These are phyloP conservation scores for Agrochola macilenta DNA, from an alignment of 2,888 invertebrate genomes.

Conservation along the genomic window DNA sequence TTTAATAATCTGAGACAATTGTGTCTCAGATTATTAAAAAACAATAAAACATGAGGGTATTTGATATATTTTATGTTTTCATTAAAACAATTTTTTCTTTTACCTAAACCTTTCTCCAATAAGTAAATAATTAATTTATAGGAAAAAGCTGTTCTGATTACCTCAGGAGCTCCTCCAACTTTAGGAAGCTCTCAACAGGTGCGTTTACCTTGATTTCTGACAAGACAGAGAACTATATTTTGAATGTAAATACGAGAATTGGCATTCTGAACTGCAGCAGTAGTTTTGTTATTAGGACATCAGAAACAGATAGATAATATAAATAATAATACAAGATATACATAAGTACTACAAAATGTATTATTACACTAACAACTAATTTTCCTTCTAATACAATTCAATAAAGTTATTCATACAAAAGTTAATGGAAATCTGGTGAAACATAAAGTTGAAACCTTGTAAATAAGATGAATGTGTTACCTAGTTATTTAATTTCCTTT, in stretches of 20 bases:
- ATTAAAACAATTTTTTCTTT: neutral
- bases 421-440: neutral
- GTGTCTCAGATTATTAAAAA: too few relatives aligned
- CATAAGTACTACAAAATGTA: neutral
- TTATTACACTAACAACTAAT: neutral
- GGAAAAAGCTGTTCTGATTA: neutral
- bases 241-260: neutral
- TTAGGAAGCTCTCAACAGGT: conserved; percentile 4
- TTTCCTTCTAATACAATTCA: neutral
- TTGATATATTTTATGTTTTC: neutral
- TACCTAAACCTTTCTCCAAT: neutral
- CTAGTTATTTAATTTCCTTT: neutral
- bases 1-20: neutral
- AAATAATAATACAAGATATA: too few relatives aligned
- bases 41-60: too few relatives aligned
- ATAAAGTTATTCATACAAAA: neutral
- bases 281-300: neutral
- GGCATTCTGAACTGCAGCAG: neutral
- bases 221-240: neutral
- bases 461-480: neutral
- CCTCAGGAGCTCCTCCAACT: neutral
- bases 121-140: neutral
- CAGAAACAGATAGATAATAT: neutral
- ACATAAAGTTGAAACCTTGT: neutral
- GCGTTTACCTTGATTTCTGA: neutral